Evolutionary conservation across 2,797 vertebrate genomes (phyloP).

Genomic region (Pseudomugil gertrudae): DNA sequence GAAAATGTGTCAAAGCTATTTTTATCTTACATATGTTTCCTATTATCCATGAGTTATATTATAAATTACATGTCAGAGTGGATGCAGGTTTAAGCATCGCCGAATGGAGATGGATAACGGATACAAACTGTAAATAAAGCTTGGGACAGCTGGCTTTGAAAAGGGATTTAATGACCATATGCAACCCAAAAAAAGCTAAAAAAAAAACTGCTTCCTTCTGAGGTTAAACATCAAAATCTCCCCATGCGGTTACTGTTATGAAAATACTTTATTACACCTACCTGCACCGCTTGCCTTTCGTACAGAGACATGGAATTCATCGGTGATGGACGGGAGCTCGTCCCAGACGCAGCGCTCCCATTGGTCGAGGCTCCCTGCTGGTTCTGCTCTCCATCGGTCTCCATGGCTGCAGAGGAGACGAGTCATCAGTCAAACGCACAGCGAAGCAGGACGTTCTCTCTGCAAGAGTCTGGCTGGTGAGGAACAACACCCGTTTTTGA

Average conservation of each 20-base stretch:
- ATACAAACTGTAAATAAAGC: not conserved
- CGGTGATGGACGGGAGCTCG: constrained; percentile 88
- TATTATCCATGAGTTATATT: no score
- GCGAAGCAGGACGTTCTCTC: constrained; percentile 6
- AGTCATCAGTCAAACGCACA: constrained; percentile 33
- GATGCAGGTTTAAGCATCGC: not conserved
- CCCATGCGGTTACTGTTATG: not conserved
- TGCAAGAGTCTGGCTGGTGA: not conserved
- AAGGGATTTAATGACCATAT: not conserved
- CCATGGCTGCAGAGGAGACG: constrained; percentile 81
- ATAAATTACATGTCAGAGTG: no score
- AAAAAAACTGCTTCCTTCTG: not conserved
- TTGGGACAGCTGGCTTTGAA: no score
- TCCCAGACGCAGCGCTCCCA: constrained; percentile 86
- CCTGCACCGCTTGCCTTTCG: constrained; percentile 96
- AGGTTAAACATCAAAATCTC: not conserved
- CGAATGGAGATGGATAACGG: no score
- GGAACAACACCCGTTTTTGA: not conserved
- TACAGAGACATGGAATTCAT: constrained; percentile 98
- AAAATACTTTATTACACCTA: constrained; percentile 52
- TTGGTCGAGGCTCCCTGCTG: constrained; percentile 88
- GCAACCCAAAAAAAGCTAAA: not conserved
- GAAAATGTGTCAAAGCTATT: no score
- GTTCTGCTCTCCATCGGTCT: constrained; percentile 93
- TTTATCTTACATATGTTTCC: no score